Evolutionary conservation across 2,888 invertebrate genomes (phyloP).

Genomic region (Drosophila anceps): DNA sequence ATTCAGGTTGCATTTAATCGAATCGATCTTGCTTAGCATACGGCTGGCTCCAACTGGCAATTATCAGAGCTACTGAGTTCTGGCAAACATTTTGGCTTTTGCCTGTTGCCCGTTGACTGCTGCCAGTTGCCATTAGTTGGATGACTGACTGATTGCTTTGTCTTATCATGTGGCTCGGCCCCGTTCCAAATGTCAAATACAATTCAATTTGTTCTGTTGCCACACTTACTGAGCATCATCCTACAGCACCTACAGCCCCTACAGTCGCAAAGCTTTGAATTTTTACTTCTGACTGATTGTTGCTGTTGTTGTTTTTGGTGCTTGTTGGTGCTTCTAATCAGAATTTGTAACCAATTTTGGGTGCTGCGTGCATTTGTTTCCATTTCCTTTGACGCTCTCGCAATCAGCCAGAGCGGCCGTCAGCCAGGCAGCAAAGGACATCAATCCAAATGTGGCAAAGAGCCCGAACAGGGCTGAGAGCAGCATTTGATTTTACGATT

Average conservation of each 20-base stretch:
- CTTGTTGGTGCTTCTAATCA: constrained; percentile 73
- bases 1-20: constrained; percentile 37
- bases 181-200: constrained; percentile 60
- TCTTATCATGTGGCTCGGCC: constrained; percentile 62
- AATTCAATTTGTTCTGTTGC: constrained; percentile 74
- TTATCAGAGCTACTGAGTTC: constrained; percentile 51
- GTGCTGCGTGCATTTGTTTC: constrained; percentile 69
- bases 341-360: constrained; percentile 78
- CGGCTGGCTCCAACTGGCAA: constrained; percentile 42
- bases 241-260: constrained; percentile 7
- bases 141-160: constrained; percentile 78
- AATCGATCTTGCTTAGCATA: constrained; percentile 55
- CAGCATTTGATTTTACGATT: constrained; percentile 76
- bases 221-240: constrained; percentile 52
- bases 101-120: constrained; percentile 17
- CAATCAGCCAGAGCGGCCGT: constrained; percentile 61
- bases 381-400: constrained; percentile 72
- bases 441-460: constrained; percentile 40
- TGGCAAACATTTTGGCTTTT: constrained; percentile 41
- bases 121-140: constrained; percentile 54
- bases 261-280: constrained; percentile 11
- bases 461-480: constrained; percentile 41
- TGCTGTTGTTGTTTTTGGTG: constrained; percentile 24
- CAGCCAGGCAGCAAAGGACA: constrained; percentile 48
- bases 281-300: constrained; percentile 57